phyloP scores from a whole-genome alignment of 1,140 invertebrate species.

The Maniola jurtina region DNA sequence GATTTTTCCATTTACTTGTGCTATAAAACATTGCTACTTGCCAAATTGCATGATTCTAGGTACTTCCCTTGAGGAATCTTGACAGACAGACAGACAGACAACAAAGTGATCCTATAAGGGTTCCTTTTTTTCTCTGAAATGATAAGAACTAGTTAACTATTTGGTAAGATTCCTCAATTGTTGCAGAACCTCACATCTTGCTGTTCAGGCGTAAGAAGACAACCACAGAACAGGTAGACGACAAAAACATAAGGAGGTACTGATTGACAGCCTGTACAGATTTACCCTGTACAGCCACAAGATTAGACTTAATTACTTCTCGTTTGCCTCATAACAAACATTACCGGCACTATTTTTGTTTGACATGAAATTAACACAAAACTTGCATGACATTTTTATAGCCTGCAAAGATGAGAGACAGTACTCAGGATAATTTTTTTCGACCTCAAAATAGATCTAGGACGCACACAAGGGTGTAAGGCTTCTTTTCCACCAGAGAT shows the following conservation, averaged over 20 bases:
- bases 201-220: slow-evolving; percentile 83
- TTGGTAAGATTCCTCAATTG: slow-evolving; percentile 17
- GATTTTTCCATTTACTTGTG: too few species aligned
- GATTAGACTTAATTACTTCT: slow-evolving; percentile 42
- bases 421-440: too few species aligned
- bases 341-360: not conserved
- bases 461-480: too few species aligned
- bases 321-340: slow-evolving; percentile 33
- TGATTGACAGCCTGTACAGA: slow-evolving; percentile 43
- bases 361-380: not conserved
- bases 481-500: too few species aligned
- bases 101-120: slow-evolving; percentile 9
- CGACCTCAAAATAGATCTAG: too few species aligned
- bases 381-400: not conserved
- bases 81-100: not conserved
- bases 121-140: too few species aligned
- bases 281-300: slow-evolving; percentile 10
- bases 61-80: not conserved
- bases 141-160: too few species aligned
- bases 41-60: too few species aligned
- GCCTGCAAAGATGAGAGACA: too few species aligned
- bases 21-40: too few species aligned
- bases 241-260: slow-evolving; percentile 24
- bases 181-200: slow-evolving; percentile 84
- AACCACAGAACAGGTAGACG: slow-evolving; percentile 69